Evolutionary conservation across 2,888 invertebrate genomes (phyloP).

Genomic region (Oscheius sp.): DNA sequence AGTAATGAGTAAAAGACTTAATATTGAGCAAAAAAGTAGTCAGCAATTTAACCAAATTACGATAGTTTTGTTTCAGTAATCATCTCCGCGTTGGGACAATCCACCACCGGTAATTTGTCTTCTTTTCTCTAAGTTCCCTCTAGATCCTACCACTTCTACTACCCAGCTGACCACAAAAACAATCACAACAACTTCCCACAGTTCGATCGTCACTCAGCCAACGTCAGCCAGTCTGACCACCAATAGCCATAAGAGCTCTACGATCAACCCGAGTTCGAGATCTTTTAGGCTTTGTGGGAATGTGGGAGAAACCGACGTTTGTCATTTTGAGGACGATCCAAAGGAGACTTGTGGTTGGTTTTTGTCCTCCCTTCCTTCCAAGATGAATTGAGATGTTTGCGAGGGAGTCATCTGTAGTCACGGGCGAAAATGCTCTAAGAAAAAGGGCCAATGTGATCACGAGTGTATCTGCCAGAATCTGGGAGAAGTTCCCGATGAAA

Average conservation of each 20-base stretch:
- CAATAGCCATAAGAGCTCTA: neutral
- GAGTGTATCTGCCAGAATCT: conserved; percentile 10
- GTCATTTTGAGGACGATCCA: conserved; percentile 7
- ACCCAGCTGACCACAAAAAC: neutral
- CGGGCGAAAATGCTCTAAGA: conserved; percentile 4
- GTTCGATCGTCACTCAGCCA: neutral
- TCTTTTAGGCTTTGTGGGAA: conserved; percentile 7
- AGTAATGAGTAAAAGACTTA: too few relatives aligned
- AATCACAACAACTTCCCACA: neutral
- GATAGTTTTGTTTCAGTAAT: conserved; percentile 13
- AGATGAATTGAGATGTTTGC: too few relatives aligned
- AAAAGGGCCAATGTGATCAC: neutral
- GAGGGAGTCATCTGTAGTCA: neutral
- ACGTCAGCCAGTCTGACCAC: neutral
- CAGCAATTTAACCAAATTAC: neutral
- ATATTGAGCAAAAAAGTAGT: too few relatives aligned
- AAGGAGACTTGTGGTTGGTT: conserved; percentile 11
- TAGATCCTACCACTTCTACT: neutral
- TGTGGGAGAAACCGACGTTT: neutral
- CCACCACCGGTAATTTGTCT: neutral
- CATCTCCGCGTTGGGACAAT: neutral
- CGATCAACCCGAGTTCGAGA: neutral
- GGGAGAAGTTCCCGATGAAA: conserved; percentile 1
- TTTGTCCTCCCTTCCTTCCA: too few relatives aligned
- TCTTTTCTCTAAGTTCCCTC: neutral